phyloP scores from a whole-genome alignment of 2,888 invertebrate genomes.

The Eulithis prunata region DNA sequence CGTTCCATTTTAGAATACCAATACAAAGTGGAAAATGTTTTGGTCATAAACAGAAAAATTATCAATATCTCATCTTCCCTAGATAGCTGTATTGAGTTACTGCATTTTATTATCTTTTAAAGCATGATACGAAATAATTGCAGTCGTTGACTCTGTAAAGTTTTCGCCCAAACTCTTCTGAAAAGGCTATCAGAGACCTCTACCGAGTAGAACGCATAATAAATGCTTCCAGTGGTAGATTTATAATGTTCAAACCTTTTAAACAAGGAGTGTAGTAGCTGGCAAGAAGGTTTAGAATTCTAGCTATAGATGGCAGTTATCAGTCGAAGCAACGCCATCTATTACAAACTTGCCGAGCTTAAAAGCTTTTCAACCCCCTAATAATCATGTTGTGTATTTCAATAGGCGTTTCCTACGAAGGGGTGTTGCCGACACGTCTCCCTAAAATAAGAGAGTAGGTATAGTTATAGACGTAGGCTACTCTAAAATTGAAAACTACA shows the following conservation, averaged over 20 bases:
- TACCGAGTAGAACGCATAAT: slow-evolving; percentile 2
- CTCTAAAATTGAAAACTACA: not conserved
- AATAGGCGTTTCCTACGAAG: slow-evolving; percentile 61
- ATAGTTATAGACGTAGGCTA: slow-evolving; percentile 38
- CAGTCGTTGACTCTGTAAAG: no score
- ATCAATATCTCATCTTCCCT: no score
- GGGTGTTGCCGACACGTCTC: slow-evolving; percentile 60
- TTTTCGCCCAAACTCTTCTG: not conserved
- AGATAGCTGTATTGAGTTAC: no score
- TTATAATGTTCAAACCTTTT: not conserved
- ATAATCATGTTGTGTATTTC: slow-evolving; percentile 39
- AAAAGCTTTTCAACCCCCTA: slow-evolving; percentile 26
- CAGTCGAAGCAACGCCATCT: slow-evolving; percentile 55
- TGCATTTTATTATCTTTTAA: no score
- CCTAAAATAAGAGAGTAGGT: slow-evolving; percentile 53
- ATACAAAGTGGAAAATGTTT: no score
- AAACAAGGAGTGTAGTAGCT: not conserved
- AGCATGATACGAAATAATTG: no score
- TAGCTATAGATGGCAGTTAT: slow-evolving; percentile 52
- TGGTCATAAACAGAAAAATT: no score
- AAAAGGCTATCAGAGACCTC: slow-evolving; percentile 15
- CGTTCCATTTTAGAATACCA: no score
- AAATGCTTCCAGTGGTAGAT: not conserved
- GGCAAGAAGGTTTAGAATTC: slow-evolving; percentile 13
- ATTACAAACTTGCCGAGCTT: slow-evolving; percentile 34